Conservation (phyloP, 2,113 vertebrate species). For the Lepus europaeus region DNA sequence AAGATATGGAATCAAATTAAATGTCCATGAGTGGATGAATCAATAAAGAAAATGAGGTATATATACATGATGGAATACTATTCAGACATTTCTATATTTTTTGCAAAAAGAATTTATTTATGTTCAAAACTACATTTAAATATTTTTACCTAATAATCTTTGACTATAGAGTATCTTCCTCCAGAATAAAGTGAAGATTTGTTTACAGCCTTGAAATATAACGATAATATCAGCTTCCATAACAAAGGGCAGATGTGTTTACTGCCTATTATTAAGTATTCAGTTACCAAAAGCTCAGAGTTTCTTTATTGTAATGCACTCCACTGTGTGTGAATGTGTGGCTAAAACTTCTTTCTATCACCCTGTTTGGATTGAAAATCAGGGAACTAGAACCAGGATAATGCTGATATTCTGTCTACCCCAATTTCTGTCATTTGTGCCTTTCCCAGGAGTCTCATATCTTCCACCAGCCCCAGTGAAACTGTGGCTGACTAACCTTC, state of each 20-base stretch:
- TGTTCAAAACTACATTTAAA: neutral
- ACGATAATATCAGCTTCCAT: neutral
- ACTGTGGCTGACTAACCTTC: neutral
- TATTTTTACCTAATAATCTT: neutral
- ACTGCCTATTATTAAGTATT: neutral
- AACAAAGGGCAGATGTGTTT: neutral
- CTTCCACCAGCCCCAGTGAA: neutral
- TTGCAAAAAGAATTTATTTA: neutral
- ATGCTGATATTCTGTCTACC: neutral
- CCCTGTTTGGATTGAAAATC: neutral
- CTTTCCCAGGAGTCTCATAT: neutral
- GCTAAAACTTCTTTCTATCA: neutral
- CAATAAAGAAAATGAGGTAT: too few relatives aligned
- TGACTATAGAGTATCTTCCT: neutral
- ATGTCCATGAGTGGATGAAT: too few relatives aligned
- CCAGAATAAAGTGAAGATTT: neutral
- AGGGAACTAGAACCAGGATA: neutral
- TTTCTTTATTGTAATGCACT: neutral
- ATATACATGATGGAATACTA: too few relatives aligned
- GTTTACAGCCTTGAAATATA: neutral
- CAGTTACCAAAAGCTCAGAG: neutral
- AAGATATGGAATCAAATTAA: too few relatives aligned
- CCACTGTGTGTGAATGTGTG: neutral
- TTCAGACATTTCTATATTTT: neutral
- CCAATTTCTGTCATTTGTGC: neutral